Conservation (phyloP, 2,888 invertebrate genomes). For the Kryphioiulus occultus region DNA sequence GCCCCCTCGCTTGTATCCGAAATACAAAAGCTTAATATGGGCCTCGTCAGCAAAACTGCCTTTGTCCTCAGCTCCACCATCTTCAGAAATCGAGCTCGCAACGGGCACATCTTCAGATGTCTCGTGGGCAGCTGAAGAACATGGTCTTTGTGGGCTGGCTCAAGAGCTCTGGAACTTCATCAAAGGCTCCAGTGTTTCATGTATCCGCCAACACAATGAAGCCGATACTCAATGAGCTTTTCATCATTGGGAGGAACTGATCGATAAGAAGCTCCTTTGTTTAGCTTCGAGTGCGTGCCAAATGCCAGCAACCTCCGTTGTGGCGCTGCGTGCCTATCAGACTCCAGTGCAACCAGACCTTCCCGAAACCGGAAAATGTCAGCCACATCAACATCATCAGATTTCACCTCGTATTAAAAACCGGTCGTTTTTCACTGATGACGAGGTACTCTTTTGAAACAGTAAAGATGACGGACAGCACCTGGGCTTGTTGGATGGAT, state of each 20-base stretch:
- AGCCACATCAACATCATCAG: too few relatives aligned
- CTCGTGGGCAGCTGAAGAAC: neutral
- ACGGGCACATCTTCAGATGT: neutral
- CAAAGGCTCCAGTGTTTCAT: neutral
- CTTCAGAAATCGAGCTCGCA: neutral
- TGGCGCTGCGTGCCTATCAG: neutral
- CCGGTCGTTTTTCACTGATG: too few relatives aligned
- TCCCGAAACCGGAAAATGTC: neutral
- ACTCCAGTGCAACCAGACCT: too few relatives aligned
- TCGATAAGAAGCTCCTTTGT: neutral
- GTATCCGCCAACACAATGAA: neutral
- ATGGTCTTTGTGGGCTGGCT: neutral
- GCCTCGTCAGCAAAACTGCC: neutral
- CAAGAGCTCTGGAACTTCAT: neutral
- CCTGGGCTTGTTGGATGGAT: too few relatives aligned
- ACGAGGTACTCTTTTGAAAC: too few relatives aligned
- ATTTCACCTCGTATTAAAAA: too few relatives aligned
- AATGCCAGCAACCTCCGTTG: neutral
- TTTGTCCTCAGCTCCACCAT: neutral
- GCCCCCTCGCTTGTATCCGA: too few relatives aligned
- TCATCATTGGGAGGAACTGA: neutral
- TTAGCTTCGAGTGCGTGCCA: neutral
- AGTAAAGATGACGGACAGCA: too few relatives aligned
- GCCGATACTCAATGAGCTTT: neutral
- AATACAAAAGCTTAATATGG: too few relatives aligned